These are phyloP conservation scores for Aphis gossypii DNA, from an alignment of 1,140 invertebrate species.

Conservation along the genomic window DNA sequence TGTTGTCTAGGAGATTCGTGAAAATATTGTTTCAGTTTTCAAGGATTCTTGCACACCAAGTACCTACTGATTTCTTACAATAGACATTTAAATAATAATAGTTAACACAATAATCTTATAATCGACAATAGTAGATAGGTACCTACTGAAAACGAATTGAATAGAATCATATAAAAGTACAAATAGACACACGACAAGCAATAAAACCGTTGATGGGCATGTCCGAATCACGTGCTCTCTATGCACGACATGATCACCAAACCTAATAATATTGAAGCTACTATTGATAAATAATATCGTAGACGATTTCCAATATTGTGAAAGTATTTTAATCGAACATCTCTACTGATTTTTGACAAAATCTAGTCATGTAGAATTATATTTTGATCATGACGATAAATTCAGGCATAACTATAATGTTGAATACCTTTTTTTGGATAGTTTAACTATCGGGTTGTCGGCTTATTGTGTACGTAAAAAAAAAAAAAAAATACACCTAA, in stretches of 20 bases:
- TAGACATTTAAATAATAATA: slow-evolving; percentile 14
- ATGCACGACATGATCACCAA: background rate
- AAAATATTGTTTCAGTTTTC: background rate
- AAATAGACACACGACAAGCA: background rate
- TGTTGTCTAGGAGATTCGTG: background rate
- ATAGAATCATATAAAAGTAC: background rate
- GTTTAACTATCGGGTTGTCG: background rate
- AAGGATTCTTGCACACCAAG: background rate
- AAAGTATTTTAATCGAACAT: background rate
- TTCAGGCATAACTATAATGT: background rate
- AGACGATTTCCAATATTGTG: slow-evolving; percentile 46
- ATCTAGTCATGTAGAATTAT: background rate
- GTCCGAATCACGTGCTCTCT: slow-evolving; percentile 26
- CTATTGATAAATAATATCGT: slow-evolving; percentile 5
- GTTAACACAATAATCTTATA: background rate
- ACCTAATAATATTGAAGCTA: background rate
- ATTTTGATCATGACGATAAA: background rate
- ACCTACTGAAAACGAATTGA: background rate
- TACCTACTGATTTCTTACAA: background rate
- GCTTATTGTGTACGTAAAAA: background rate
- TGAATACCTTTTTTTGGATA: background rate
- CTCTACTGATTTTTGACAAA: background rate
- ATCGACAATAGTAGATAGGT: background rate
- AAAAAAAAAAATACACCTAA: background rate
- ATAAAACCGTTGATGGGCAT: background rate